Evolutionary conservation across 2,113 vertebrate genomes (phyloP).

Genomic region (Cavia aperea): DNA sequence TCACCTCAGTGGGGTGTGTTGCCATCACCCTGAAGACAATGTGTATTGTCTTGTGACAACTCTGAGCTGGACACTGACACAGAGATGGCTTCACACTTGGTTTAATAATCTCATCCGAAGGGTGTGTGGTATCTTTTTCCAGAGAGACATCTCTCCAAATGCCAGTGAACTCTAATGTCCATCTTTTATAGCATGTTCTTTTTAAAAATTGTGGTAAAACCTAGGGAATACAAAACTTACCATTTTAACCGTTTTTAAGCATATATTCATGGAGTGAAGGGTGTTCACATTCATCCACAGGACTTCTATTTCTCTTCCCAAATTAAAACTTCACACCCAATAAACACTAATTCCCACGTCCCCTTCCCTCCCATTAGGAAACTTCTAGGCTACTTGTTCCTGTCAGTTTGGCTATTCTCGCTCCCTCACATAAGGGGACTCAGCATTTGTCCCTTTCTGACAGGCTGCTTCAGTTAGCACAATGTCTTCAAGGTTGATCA

Average conservation of each 20-base stretch:
- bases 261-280: not conserved
- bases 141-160: not conserved
- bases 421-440: not conserved
- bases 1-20: not conserved
- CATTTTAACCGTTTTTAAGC: not conserved
- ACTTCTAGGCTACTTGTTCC: not conserved
- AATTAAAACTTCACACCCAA: not conserved
- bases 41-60: not conserved
- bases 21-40: not conserved
- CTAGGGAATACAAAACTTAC: not conserved
- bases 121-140: not conserved
- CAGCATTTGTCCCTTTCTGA: not conserved
- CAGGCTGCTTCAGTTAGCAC: not conserved
- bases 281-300: not conserved
- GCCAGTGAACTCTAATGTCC: not conserved
- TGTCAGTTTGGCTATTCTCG: not conserved
- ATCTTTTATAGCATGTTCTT: not conserved
- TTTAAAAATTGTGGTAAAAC: slow-evolving; percentile 3
- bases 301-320: not conserved
- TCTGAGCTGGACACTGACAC: not conserved
- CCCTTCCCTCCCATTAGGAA: not conserved
- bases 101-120: not conserved
- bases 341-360: not conserved
- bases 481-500: not conserved
- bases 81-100: not conserved